phyloP scores from a whole-genome alignment of 1,140 invertebrate species.

The Zelostemma sp. region DNA sequence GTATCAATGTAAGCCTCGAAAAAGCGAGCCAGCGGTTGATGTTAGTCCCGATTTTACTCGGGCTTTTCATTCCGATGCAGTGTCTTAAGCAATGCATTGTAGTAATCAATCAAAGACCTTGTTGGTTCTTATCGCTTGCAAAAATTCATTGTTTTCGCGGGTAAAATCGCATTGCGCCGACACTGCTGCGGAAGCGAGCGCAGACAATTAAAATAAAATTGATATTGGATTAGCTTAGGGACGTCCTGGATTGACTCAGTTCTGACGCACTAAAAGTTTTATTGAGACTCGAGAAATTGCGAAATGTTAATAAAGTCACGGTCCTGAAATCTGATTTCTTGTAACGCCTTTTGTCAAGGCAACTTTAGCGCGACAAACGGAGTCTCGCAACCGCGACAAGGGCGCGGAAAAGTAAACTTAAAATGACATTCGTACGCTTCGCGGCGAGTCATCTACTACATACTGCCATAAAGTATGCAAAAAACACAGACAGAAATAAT shows the following conservation, averaged over 20 bases:
- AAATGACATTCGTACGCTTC: conserved; percentile 45
- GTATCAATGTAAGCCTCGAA: conserved; percentile 40
- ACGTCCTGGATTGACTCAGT: conserved; percentile 55
- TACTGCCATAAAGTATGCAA: conserved; percentile 29
- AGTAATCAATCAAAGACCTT: too few species aligned
- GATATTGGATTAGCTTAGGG: conserved; percentile 54
- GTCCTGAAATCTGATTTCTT: too few species aligned
- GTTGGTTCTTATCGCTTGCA: too few species aligned
- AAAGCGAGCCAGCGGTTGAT: conserved; percentile 48
- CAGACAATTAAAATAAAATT: conserved; percentile 51
- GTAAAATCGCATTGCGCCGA: conserved; percentile 16
- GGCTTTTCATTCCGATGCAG: conserved; percentile 35
- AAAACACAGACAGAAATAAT: conserved; percentile 33
- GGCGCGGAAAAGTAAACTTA: conserved; percentile 34
- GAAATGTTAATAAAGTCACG: too few species aligned
- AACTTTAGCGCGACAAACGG: conserved; percentile 30
- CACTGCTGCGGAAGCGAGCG: conserved; percentile 51
- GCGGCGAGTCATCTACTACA: conserved; percentile 31
- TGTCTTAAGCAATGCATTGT: conserved; percentile 23
- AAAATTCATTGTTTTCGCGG: too few species aligned
- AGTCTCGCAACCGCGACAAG: conserved; percentile 12
- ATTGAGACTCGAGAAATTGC: too few species aligned
- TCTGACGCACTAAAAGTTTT: conserved; percentile 24
- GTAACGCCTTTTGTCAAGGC: background rate
- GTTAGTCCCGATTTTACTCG: conserved; percentile 8